Base-by-base conservation (phyloP, 2,797 vertebrate genomes). In the Balearica regulorum region DNA sequence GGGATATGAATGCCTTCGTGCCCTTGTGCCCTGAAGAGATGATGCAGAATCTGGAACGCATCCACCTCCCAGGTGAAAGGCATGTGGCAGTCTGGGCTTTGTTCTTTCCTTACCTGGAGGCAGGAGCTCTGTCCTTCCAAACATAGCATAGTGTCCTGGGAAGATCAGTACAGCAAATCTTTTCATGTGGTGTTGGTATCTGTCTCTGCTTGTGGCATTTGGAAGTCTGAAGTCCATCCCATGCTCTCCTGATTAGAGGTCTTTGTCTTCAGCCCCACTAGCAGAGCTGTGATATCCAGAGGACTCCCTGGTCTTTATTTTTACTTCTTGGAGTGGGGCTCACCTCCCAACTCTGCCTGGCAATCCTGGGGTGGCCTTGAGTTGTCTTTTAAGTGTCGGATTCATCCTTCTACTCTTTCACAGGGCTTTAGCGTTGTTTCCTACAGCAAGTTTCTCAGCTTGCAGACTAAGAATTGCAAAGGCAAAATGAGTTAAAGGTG, bases 1-100 rank as follows among this genome's bases (percentile, higher is more conserved):
- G 72, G 82, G 65, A 72, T 83, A 46, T 66, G 68, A 83, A 83
- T 89, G 90, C 57, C 86, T 87, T 87, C 83, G 65, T 96, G 68
- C 55, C 85, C 62, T 41, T 33, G 66, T 87, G 91, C 70, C 85
- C 70, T 87, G 5, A 72, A 89, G 91, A 95, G 77, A 4, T n/a
- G 70, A 48, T 90, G 65, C 65, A 69, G 88, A 41, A 83, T 88
- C 46, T 88, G 87, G 87, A 78, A 35, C 0, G 3, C 77, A 58
- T 69, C 90, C 37, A 10, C 60, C 68, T 92, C 44, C 41, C 0
- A 19, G 68, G 31, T 57, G 16, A 71, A 79, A 65, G 46, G 26
- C 58, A 3, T 54, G 39, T 73, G 78, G 11, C 81, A 94, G 55
- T 71, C 44, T 71, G 37, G 64, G 60, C 51, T 95, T 87, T 0